These are phyloP conservation scores for Physeter macrocephalus DNA, from an alignment of 2,113 vertebrate species.

Conservation along the genomic window DNA sequence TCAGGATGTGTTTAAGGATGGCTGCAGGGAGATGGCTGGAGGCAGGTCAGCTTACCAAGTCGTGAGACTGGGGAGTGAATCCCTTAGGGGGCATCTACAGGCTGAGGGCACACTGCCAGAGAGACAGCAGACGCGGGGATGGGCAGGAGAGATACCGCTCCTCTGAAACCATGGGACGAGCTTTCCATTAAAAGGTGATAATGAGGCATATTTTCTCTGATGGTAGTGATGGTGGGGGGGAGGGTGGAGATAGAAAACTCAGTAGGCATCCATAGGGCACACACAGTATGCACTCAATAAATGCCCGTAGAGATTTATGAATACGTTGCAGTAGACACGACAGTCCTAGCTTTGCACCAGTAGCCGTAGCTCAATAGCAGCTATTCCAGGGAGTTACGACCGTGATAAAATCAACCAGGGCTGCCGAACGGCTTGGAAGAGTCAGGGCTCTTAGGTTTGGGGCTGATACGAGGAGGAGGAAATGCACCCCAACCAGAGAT, in stretches of 20 bases:
- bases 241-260: neutral
- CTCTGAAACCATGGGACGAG: neutral
- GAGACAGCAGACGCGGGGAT: neutral
- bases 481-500: neutral
- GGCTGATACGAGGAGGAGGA: neutral
- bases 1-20: rapidly evolving
- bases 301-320: neutral
- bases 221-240: neutral
- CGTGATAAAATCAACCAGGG: conserved; percentile 13
- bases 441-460: neutral
- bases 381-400: conserved; percentile 38
- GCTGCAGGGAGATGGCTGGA: neutral
- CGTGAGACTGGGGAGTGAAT: rapidly evolving
- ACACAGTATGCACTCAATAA: conserved; percentile 28
- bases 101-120: neutral
- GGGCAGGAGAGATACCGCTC: neutral
- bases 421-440: neutral
- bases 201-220: neutral
- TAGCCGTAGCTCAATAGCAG: neutral
- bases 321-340: neutral
- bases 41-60: neutral
- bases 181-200: neutral
- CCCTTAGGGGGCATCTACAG: neutral
- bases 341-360: neutral
- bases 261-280: neutral